These are phyloP conservation scores for Gymnogyps californianus DNA, from an alignment of 2,113 vertebrate species.

Conservation along the genomic window DNA sequence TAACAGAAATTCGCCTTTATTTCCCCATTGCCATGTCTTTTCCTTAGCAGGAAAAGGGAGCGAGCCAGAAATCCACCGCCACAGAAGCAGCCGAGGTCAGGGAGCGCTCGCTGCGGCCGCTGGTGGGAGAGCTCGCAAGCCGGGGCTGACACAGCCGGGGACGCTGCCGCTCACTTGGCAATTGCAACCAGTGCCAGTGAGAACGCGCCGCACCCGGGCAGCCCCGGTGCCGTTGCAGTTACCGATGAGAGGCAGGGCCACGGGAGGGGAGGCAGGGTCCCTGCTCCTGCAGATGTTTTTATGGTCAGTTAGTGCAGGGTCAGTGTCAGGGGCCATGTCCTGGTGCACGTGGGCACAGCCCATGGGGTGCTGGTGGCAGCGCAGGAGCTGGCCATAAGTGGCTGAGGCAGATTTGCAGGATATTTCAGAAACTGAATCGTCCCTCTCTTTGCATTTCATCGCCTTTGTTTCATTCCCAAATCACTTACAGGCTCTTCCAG, in stretches of 20 bases:
- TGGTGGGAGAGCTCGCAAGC: neutral
- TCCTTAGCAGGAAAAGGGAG: neutral
- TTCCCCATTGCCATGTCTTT: neutral
- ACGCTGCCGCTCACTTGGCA: neutral
- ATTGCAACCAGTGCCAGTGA: neutral
- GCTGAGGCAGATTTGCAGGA: neutral
- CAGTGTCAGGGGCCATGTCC: neutral
- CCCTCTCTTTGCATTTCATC: neutral
- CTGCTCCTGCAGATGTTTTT: neutral
- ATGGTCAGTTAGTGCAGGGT: neutral
- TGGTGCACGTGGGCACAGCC: neutral
- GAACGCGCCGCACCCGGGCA: fast-evolving
- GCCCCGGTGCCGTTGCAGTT: fast-evolving
- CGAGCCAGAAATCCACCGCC: fast-evolving
- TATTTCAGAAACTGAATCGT: neutral
- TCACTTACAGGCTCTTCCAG: conserved; percentile 34
- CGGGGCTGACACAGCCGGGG: too few species aligned
- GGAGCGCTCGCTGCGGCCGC: fast-evolving
- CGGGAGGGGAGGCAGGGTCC: neutral
- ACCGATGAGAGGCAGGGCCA: fast-evolving
- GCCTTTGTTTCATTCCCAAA: conserved; percentile 55
- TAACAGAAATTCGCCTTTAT: neutral
- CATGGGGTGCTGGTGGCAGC: neutral
- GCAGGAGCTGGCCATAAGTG: neutral
- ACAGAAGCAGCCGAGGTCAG: fast-evolving